Evolutionary conservation across 2,113 vertebrate genomes (phyloP).

Genomic region (Elachura formosa): DNA sequence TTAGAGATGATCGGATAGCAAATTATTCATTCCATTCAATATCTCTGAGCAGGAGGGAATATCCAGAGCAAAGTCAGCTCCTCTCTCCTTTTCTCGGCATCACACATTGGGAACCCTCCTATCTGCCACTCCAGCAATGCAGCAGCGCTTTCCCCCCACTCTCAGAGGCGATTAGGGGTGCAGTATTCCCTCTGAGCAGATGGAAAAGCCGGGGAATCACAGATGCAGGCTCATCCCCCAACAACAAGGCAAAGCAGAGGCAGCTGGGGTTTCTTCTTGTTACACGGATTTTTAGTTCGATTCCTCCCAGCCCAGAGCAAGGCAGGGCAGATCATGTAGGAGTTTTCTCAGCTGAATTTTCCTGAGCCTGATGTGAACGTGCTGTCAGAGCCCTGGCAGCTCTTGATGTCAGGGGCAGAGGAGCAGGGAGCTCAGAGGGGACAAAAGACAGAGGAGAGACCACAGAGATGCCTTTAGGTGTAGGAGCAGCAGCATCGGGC

Average conservation of each 20-base stretch:
- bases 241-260: background rate
- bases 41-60: slow-evolving; percentile 15
- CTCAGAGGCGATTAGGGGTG: background rate
- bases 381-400: background rate
- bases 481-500: background rate
- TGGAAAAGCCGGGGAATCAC: background rate
- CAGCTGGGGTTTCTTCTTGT: background rate
- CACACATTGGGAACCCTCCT: background rate
- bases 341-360: background rate
- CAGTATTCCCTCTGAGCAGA: background rate
- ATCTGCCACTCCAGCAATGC: background rate
- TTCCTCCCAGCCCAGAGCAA: background rate
- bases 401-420: background rate
- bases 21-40: slow-evolving; percentile 53
- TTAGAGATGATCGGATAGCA: slow-evolving; percentile 64
- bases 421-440: background rate
- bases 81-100: background rate
- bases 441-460: background rate
- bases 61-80: slow-evolving; percentile 17
- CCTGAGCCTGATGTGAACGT: background rate
- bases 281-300: background rate
- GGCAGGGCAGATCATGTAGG: background rate
- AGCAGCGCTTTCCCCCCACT: background rate
- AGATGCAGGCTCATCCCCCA: background rate
- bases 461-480: background rate